Evolutionary conservation across 2,888 invertebrate genomes (phyloP).

Genomic region (Coelogynopora nodosa): DNA sequence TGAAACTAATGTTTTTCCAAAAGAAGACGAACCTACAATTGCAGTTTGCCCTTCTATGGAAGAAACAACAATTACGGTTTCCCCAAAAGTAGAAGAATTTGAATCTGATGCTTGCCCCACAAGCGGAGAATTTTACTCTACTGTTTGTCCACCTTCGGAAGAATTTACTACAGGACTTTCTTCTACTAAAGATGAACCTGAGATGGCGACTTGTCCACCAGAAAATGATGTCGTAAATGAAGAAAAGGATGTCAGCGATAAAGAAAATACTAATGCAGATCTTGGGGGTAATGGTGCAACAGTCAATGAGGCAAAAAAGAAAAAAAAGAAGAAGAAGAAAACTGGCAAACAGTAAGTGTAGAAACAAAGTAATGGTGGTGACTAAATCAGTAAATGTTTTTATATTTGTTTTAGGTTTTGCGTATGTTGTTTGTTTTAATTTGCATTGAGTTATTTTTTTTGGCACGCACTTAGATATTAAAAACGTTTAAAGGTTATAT

Average conservation of each 20-base stretch:
- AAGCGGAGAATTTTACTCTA: not conserved
- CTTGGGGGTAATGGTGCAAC: not conserved
- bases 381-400: too few relatives aligned
- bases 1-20: not conserved
- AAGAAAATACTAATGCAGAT: not conserved
- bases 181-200: not conserved
- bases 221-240: not conserved
- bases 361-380: too few relatives aligned
- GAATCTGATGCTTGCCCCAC: not conserved
- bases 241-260: not conserved
- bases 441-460: too few relatives aligned
- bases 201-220: not conserved
- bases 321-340: slow-evolving; percentile 13
- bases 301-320: not conserved
- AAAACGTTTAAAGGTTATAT: too few relatives aligned
- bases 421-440: not conserved
- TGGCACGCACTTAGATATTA: too few relatives aligned
- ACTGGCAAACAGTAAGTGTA: too few relatives aligned
- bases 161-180: not conserved
- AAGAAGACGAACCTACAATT: not conserved
- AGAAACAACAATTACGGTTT: not conserved
- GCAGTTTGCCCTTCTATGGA: not conserved
- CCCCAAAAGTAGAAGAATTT: not conserved
- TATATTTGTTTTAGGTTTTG: not conserved
- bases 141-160: not conserved